These are phyloP conservation scores for Gavialis gangeticus DNA, from an alignment of 2,113 vertebrate species.

Conservation along the genomic window DNA sequence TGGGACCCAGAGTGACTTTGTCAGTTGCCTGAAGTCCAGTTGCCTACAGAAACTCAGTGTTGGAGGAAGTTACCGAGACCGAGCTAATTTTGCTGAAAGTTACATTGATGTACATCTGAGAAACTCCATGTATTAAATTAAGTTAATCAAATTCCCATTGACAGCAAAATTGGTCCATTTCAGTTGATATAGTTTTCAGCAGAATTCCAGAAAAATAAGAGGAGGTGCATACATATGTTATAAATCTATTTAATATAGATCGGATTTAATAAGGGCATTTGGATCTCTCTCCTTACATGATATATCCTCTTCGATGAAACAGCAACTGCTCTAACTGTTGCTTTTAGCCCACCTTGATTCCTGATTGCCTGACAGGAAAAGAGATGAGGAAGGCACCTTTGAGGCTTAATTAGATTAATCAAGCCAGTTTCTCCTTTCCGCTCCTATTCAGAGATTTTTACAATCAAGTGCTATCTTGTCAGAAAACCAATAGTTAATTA, in stretches of 20 bases:
- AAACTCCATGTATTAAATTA: background rate
- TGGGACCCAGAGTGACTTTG: background rate
- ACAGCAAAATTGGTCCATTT: background rate
- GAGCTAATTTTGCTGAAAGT: background rate
- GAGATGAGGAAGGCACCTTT: background rate
- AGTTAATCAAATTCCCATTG: background rate
- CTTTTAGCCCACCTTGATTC: background rate
- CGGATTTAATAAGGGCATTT: background rate
- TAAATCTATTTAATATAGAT: background rate
- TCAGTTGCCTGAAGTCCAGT: background rate
- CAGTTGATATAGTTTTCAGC: background rate
- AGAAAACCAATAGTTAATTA: slow-evolving; percentile 73
- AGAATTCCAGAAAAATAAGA: background rate
- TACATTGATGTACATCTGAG: background rate
- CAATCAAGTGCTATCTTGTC: slow-evolving; percentile 54
- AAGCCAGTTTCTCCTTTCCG: slow-evolving; percentile 24
- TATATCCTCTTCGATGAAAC: background rate
- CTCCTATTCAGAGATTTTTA: slow-evolving; percentile 26
- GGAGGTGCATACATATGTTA: fast-evolving
- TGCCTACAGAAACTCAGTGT: too few species aligned
- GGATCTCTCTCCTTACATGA: background rate
- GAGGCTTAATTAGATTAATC: slow-evolving; percentile 41
- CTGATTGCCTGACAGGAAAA: background rate
- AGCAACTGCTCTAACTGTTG: fast-evolving
- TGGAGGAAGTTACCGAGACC: background rate